Evolutionary conservation across 2,113 vertebrate genomes (phyloP).

Genomic region (Ammodytes dubius): DNA sequence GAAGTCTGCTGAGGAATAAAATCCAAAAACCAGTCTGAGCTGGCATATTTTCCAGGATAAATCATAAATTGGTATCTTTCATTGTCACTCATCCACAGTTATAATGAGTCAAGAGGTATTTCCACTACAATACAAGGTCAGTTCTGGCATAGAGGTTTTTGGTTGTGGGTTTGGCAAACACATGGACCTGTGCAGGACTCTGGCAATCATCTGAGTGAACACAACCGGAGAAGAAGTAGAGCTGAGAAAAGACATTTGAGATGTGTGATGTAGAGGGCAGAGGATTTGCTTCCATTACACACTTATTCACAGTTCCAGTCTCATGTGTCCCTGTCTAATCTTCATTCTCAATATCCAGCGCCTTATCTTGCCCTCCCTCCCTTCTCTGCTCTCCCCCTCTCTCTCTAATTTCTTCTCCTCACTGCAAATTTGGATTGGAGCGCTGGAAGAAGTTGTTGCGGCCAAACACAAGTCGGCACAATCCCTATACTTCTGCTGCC

Average conservation of each 20-base stretch:
- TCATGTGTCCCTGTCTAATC: slow-evolving; percentile 44
- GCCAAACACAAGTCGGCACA: slow-evolving; percentile 51
- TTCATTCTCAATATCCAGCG: slow-evolving; percentile 28
- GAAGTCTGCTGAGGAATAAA: too few species aligned
- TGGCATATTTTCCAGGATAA: too few species aligned
- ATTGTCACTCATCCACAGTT: too few species aligned
- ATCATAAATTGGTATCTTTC: too few species aligned
- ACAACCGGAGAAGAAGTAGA: background rate
- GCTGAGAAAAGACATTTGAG: background rate
- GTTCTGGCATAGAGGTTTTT: background rate
- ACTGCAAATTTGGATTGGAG: slow-evolving; percentile 48
- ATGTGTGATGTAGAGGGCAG: background rate
- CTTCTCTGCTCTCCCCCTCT: slow-evolving; percentile 20
- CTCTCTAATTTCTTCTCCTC: background rate
- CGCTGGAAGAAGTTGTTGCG: slow-evolving; percentile 9
- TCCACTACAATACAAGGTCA: background rate
- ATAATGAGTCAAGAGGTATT: too few species aligned
- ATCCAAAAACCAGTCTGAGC: too few species aligned
- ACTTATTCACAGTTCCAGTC: slow-evolving; percentile 37
- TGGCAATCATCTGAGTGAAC: slow-evolving; percentile 5
- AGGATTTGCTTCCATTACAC: slow-evolving; percentile 31
- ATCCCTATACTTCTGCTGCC: slow-evolving; percentile 31
- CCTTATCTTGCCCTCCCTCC: slow-evolving; percentile 49
- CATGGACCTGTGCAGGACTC: background rate
- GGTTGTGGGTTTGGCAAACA: background rate